A percentile compares a stretch with the other conserved stretches of the same genome.
phyloP scores from a whole-genome alignment of 2,888 invertebrate genomes.

The Zhuqinia jingwanae region DNA sequence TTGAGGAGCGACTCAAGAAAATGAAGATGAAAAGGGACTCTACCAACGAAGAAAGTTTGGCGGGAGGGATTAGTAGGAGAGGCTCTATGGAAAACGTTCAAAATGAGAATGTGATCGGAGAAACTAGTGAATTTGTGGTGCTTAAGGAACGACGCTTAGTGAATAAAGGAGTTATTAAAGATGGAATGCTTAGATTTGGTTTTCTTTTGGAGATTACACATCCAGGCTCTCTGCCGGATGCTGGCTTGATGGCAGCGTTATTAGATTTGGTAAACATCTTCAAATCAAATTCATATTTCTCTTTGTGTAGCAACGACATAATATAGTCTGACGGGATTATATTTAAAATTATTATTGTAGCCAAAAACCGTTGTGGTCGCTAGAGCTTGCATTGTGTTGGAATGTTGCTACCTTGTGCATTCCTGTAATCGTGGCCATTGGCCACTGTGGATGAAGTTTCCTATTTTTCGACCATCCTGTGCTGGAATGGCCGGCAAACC shows the following conservation, averaged over 20 bases:
- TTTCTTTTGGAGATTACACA: conserved; percentile 97
- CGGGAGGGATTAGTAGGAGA: conserved; percentile 80
- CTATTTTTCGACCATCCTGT: conserved; percentile 88
- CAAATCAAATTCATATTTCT: too few species aligned
- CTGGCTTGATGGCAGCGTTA: conserved; percentile 95
- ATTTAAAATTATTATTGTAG: conserved; percentile 81
- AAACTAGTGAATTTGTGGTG: conserved; percentile 87
- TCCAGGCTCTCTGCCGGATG: conserved; percentile 98
- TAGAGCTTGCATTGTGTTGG: conserved; percentile 94
- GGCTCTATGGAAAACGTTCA: conserved; percentile 79
- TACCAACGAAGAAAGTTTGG: conserved; percentile 80
- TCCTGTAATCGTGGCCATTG: conserved; percentile 99
- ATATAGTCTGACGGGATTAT: too few species aligned
- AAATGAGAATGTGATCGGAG: conserved; percentile 79
- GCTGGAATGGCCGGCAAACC: conserved; percentile 81
- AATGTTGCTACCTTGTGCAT: conserved; percentile 98
- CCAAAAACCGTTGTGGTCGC: conserved; percentile 97
- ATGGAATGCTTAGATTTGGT: conserved; percentile 94
- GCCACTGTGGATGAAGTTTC: conserved; percentile 98
- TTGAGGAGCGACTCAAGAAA: conserved; percentile 93
- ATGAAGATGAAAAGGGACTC: conserved; percentile 79
- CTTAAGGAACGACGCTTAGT: conserved; percentile 93
- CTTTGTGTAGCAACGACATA: too few species aligned
- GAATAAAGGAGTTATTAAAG: conserved; percentile 88
- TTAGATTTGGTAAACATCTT: conserved; percentile 89